Evolutionary conservation across 1,140 invertebrate genomes (phyloP).

Genomic region (Physella acuta): DNA sequence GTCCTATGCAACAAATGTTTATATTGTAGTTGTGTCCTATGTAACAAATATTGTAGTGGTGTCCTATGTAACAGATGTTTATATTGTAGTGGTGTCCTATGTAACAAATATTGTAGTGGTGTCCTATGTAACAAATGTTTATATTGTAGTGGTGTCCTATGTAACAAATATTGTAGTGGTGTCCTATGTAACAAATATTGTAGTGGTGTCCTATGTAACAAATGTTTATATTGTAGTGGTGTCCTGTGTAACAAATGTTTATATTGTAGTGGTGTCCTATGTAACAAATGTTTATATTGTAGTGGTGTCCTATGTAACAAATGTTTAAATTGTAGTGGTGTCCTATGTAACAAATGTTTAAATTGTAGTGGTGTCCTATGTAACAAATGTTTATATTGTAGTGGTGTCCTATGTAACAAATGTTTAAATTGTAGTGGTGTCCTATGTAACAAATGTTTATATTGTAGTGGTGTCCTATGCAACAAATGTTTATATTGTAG

Average conservation of each 20-base stretch:
- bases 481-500: constrained; percentile 60
- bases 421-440: constrained; percentile 59
- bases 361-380: constrained; percentile 59
- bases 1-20: constrained; percentile 59
- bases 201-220: constrained; percentile 60
- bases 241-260: constrained; percentile 49
- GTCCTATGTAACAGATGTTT: constrained; percentile 59
- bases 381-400: constrained; percentile 44
- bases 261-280: constrained; percentile 56
- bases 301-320: constrained; percentile 57
- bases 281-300: constrained; percentile 61
- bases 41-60: constrained; percentile 54
- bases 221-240: constrained; percentile 61
- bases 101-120: constrained; percentile 54
- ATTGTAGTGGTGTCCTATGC: constrained; percentile 59
- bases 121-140: constrained; percentile 59
- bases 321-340: constrained; percentile 50
- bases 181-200: too few species aligned
- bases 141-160: constrained; percentile 59
- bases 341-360: constrained; percentile 60
- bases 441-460: constrained; percentile 49
- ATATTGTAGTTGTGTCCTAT: constrained; percentile 59
- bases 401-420: constrained; percentile 60
- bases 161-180: too few species aligned
- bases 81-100: constrained; percentile 59